Percentiles rank a stretch among this genome's conserved stretches.
Conservation (phyloP, 2,797 vertebrate species). For the Urocyon cinereoargenteus region DNA sequence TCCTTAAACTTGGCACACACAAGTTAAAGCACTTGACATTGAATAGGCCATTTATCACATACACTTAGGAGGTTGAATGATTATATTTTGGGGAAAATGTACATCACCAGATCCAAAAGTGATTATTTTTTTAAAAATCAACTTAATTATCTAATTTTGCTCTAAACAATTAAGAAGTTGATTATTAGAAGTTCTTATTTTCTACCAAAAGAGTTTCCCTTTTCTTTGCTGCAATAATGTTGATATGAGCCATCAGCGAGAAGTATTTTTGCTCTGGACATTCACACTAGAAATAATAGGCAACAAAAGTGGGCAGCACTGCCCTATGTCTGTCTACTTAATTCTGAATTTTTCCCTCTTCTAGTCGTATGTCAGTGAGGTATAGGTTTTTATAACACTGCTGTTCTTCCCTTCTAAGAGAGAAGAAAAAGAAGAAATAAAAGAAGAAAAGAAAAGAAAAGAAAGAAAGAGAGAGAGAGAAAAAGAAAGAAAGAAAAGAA, state of each 20-base stretch:
- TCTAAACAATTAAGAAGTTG: background rate
- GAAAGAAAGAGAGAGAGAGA: too few relatives aligned
- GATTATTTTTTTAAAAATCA: constrained; percentile 33
- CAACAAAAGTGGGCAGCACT: fast-evolving
- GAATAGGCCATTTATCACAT: background rate
- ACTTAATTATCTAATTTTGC: background rate
- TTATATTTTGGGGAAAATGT: background rate
- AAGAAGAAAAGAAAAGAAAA: too few relatives aligned
- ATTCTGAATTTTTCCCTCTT: background rate
- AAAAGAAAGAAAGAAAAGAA: too few relatives aligned
- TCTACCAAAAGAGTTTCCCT: background rate
- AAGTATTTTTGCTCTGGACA: background rate
- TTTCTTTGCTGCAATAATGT: background rate
- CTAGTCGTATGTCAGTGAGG: background rate
- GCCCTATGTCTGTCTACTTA: too few relatives aligned
- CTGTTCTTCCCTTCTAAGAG: background rate
- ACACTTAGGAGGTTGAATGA: background rate
- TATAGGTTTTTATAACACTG: background rate
- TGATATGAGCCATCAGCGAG: background rate
- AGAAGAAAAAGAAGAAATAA: background rate
- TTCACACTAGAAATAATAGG: background rate
- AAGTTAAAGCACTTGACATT: background rate
- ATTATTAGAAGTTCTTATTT: background rate
- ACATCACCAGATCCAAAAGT: background rate
- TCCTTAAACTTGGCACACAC: background rate